Conservation (phyloP, 35 echinoderm and acorn worm species). For the Lytechinus variegatus region DNA sequence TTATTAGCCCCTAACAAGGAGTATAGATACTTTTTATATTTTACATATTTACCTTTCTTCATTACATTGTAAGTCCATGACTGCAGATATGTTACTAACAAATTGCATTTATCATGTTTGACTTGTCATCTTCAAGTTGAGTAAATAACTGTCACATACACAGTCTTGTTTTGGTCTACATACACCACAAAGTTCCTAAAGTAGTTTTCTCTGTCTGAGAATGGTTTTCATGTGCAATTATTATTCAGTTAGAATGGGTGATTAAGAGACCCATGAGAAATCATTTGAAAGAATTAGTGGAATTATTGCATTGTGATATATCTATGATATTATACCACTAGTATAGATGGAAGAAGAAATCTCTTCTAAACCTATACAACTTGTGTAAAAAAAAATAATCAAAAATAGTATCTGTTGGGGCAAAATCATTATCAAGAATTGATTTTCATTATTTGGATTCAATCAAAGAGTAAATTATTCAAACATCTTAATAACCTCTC, state of each 20-base stretch:
- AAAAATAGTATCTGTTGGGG: no score
- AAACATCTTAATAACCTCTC: neutral
- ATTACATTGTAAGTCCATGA: neutral
- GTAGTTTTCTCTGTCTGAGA: neutral
- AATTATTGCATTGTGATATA: no score
- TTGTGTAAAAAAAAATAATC: no score
- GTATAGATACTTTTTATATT: neutral
- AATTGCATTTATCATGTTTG: neutral
- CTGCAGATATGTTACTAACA: neutral
- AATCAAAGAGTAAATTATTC: neutral
- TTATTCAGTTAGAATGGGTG: neutral
- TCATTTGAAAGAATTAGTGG: neutral
- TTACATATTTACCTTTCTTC: neutral
- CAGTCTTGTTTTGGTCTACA: neutral
- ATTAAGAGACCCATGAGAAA: neutral
- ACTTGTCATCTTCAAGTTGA: no score
- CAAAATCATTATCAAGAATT: no score
- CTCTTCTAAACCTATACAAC: no score
- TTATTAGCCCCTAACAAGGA: no score
- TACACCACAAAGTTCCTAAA: neutral
- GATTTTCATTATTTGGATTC: no score
- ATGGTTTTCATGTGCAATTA: neutral
- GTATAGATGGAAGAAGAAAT: no score
- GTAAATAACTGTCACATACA: no score
- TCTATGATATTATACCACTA: no score